phyloP scores from a whole-genome alignment of 2,797 vertebrate genomes.

The Pygocentrus nattereri region DNA sequence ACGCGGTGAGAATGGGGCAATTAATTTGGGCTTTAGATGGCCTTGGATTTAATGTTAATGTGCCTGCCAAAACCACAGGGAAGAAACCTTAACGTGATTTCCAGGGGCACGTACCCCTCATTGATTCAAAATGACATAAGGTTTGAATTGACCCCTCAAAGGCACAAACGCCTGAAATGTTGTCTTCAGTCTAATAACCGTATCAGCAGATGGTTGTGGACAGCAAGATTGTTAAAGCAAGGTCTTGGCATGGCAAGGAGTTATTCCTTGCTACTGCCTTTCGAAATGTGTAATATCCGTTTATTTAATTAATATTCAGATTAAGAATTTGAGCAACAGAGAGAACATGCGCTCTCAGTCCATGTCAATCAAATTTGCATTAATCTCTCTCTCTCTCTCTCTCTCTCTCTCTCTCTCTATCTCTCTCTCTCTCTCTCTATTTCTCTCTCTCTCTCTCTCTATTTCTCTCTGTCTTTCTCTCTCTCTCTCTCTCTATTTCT shows the following conservation, averaged over 20 bases:
- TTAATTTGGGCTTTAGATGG: slow-evolving; percentile 4
- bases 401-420: neutral
- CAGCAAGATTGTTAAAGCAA: neutral
- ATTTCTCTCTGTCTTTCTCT: too few relatives aligned
- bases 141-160: neutral
- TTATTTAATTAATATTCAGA: neutral
- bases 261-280: neutral
- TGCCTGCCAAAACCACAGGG: neutral
- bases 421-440: neutral
- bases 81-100: slow-evolving; percentile 7
- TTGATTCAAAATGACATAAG: slow-evolving; percentile 3
- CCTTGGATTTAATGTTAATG: slow-evolving; percentile 12
- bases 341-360: neutral
- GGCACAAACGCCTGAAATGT: neutral
- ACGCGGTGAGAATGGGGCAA: slow-evolving; percentile 5
- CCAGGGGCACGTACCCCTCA: neutral
- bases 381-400: neutral
- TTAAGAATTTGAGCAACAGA: neutral
- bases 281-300: neutral
- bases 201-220: neutral
- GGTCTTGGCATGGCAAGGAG: neutral
- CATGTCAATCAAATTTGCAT: slow-evolving; percentile 7
- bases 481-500: neutral
- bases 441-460: neutral
- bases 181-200: too few relatives aligned